A percentile compares a stretch with the other conserved stretches of the same genome.
phyloP scores from a whole-genome alignment of 2,797 vertebrate genomes.

The Sebastes nivosus region DNA sequence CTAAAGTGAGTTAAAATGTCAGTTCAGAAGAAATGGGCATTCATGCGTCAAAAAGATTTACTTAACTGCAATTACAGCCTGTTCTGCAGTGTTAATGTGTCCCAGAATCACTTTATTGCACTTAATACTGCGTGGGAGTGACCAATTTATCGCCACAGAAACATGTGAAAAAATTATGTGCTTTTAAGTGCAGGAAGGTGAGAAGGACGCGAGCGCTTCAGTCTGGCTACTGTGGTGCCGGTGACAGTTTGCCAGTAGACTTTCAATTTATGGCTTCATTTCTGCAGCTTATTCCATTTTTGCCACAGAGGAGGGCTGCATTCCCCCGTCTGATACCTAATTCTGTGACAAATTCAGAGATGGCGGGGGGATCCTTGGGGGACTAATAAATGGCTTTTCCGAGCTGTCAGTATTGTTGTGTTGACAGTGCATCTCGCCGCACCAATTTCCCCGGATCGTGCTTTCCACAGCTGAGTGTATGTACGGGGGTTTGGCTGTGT shows the following conservation, averaged over 20 bases:
- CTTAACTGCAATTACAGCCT: slow-evolving; percentile 49
- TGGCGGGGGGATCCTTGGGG: slow-evolving; percentile 39
- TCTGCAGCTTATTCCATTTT: slow-evolving; percentile 46
- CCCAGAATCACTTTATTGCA: slow-evolving; percentile 45
- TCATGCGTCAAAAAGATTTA: slow-evolving; percentile 36
- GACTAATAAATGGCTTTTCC: slow-evolving; percentile 65
- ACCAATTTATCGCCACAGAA: slow-evolving; percentile 30
- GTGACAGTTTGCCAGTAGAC: slow-evolving; percentile 37
- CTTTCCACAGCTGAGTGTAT: slow-evolving; percentile 31
- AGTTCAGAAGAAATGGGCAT: slow-evolving; percentile 22
- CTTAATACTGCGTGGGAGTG: slow-evolving; percentile 56
- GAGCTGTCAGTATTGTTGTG: slow-evolving; percentile 57
- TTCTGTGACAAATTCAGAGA: slow-evolving; percentile 56
- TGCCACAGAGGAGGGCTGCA: slow-evolving; percentile 27
- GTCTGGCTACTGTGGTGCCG: slow-evolving; percentile 13
- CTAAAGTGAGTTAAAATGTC: slow-evolving; percentile 48
- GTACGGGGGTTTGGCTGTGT: slow-evolving; percentile 3
- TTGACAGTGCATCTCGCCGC: slow-evolving; percentile 59
- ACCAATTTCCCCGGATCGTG: slow-evolving; percentile 44
- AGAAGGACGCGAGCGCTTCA: slow-evolving; percentile 36
- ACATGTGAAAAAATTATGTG: slow-evolving; percentile 32
- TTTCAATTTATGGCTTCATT: slow-evolving; percentile 54
- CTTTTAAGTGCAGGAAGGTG: slow-evolving; percentile 44
- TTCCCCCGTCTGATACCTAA: slow-evolving; percentile 46
- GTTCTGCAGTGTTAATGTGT: slow-evolving; percentile 39